A percentile compares a stretch with the other conserved stretches of the same genome.
Evolutionary conservation across 2,888 invertebrate genomes (phyloP).

Genomic region (Chymomyza amoena): DNA sequence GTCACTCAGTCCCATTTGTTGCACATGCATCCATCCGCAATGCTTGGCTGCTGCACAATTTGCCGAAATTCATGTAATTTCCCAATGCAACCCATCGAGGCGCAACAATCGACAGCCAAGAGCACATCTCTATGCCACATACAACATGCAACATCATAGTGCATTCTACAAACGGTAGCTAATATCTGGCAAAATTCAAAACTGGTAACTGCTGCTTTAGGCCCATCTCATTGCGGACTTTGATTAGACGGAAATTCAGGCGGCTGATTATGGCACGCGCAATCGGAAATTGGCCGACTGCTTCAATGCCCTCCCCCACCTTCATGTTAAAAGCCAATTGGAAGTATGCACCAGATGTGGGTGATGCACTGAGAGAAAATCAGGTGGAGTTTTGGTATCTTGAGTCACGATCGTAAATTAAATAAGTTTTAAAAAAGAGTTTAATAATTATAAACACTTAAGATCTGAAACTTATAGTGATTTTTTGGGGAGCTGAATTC

Average conservation of each 20-base stretch:
- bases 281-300: conserved; percentile 5
- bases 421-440: too few species aligned
- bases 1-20: neutral
- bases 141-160: neutral
- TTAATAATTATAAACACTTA: too few species aligned
- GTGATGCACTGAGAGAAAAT: neutral
- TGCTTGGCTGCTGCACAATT: neutral
- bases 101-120: conserved; percentile 21
- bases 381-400: neutral
- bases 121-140: conserved; percentile 26
- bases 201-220: neutral
- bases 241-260: conserved; percentile 42
- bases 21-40: conserved; percentile 7
- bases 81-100: conserved; percentile 42
- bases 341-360: neutral
- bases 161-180: neutral
- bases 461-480: too few species aligned
- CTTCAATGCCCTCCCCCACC: neutral
- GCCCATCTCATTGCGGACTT: conserved; percentile 21
- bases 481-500: too few species aligned
- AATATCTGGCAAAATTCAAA: neutral
- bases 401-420: neutral
- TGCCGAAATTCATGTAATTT: conserved; percentile 38
- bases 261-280: conserved; percentile 47
- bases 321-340: neutral